phyloP scores from a whole-genome alignment of 1,140 invertebrate genomes.

The Lordiphosa collinella region DNA sequence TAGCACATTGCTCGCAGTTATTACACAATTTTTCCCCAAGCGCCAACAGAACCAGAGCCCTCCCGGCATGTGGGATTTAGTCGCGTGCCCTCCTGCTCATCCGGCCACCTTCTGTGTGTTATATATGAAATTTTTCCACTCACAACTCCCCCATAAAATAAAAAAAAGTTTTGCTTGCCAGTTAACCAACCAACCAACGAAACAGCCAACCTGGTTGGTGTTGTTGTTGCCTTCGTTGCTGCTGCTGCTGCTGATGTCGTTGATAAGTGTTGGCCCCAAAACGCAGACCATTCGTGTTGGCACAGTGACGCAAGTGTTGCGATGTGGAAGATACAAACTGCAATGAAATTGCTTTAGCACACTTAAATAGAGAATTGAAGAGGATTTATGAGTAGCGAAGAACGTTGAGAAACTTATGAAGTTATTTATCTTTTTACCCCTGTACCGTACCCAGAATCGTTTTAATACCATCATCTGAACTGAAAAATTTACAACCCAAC shows the following conservation, averaged over 20 bases:
- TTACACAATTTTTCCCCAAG: conserved; percentile 74
- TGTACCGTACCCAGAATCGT: too few relatives aligned
- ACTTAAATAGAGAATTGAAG: too few relatives aligned
- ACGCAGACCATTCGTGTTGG: conserved; percentile 32
- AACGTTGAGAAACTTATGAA: too few relatives aligned
- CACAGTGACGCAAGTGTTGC: too few relatives aligned
- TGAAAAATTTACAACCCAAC: too few relatives aligned
- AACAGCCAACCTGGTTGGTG: conserved; percentile 34
- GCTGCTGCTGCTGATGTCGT: conserved; percentile 66
- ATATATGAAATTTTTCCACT: conserved; percentile 72
- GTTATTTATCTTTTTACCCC: too few relatives aligned
- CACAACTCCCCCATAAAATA: conserved; percentile 65
- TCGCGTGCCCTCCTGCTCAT: conserved; percentile 55
- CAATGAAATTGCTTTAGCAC: too few relatives aligned
- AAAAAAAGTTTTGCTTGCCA: conserved; percentile 36
- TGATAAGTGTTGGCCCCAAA: conserved; percentile 72
- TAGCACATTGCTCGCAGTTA: conserved; percentile 75
- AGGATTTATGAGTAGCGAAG: too few relatives aligned
- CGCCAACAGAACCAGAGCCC: conserved; percentile 34
- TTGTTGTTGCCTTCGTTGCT: conserved; percentile 3
- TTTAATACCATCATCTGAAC: too few relatives aligned
- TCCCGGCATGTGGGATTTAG: conserved; percentile 45
- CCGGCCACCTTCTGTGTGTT: conserved; percentile 56
- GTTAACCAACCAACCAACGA: conserved; percentile 45
- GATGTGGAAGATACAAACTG: too few relatives aligned